A percentile compares a stretch with the other conserved stretches of the same genome.
These are phyloP conservation scores for Stramonita haemastoma DNA, from an alignment of 2,888 invertebrate species.

Conservation along the genomic window DNA sequence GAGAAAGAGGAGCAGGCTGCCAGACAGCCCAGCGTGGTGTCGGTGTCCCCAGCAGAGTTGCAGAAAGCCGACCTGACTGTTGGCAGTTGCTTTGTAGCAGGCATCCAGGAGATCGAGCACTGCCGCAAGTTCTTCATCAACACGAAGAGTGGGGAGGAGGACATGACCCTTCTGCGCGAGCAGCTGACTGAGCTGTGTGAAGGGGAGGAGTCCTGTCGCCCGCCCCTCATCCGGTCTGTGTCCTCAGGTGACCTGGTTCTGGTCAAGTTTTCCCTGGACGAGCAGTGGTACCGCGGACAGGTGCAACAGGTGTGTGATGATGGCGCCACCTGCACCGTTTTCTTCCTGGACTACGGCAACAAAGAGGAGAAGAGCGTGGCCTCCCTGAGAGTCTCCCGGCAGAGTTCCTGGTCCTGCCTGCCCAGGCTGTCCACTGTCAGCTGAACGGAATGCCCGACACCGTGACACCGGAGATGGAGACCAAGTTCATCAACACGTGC, in stretches of 20 bases:
- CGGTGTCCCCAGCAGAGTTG: background rate
- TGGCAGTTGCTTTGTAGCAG: background rate
- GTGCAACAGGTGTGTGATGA: constrained; percentile 49
- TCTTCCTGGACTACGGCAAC: constrained; percentile 73
- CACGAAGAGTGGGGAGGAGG: constrained; percentile 78
- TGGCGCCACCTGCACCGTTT: constrained; percentile 47
- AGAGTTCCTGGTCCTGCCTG: constrained; percentile 51
- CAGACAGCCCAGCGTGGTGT: background rate
- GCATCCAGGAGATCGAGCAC: constrained; percentile 42
- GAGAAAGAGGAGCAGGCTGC: background rate
- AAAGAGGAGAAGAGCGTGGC: constrained; percentile 50
- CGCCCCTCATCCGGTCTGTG: background rate
- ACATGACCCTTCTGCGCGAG: constrained; percentile 38
- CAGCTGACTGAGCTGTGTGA: constrained; percentile 14
- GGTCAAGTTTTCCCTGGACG: constrained; percentile 50
- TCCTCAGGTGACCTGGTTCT: constrained; percentile 56
- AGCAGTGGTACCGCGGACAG: constrained; percentile 62
- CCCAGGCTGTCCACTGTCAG: constrained; percentile 62
- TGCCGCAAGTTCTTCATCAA: constrained; percentile 82
- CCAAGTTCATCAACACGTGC: constrained; percentile 4
- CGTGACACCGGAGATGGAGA: background rate
- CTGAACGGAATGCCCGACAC: constrained; percentile 49
- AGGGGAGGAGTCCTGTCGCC: background rate
- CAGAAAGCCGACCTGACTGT: background rate
- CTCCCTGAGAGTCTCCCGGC: constrained; percentile 53